Evolutionary conservation across 2,888 invertebrate genomes (phyloP), one percentile per base, ranked within the genome.

Genomic region (Subacronicta megacephala): DNA sequence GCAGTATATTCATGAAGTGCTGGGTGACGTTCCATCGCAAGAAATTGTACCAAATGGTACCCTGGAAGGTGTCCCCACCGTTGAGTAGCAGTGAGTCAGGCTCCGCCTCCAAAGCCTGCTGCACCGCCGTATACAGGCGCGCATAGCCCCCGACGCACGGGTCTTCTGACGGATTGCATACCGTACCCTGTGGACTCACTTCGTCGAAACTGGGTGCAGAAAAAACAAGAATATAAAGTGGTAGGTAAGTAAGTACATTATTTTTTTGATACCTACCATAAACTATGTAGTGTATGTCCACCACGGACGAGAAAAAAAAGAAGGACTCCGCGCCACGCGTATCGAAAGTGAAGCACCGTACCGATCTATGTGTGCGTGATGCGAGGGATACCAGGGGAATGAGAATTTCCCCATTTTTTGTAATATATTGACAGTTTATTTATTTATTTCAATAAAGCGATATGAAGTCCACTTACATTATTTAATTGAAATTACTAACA

Each of bases 41-140:
- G 53, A 97, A 86, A 75, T 96, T 96, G 87, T 97, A 98, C 97
- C 97, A 98, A 7, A 97, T 91, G 1, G 96, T 96, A 40, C 94
- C 94, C 58, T 96, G 96, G 84, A 95, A 96, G 70, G 95, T 95
- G 85, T 96, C 96, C 0, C 96, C 96, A 0, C 95, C 96, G 73
- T 96, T 96, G 40, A 96, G 87, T 23, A 96, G 90, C 29, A 97
- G 77, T 0, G 95, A 93, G 55, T 96, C 87, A 0, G 97, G 97
- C 6, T 98, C 90, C 9, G 88, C 90, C 63, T 90, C 89, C 3
- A 80, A 57, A 2, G 82, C 82, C 63, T 92, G 75, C 7, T 86
- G 88, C n/a, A 96, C 90, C 1, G 95, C 95, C 0, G 95, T 92
- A 71, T 95, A 95, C 0, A 96, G 92, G 0, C 97, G 95, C 0